These are phyloP conservation scores for Zosterops japonicus DNA, from an alignment of 2,113 vertebrate genomes.

Conservation along the genomic window DNA sequence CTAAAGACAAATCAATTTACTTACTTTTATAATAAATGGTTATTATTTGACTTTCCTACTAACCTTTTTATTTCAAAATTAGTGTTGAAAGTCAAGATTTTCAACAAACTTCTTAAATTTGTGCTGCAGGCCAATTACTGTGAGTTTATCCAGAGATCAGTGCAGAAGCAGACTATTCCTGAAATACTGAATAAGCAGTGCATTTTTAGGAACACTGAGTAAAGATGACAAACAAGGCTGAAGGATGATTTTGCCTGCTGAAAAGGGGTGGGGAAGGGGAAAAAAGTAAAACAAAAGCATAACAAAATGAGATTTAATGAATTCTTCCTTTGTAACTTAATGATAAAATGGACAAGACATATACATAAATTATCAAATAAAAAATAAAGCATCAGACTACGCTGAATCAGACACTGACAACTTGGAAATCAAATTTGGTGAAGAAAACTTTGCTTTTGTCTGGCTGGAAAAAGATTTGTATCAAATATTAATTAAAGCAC, in stretches of 20 bases:
- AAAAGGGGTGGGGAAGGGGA: not conserved
- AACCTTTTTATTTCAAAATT: not conserved
- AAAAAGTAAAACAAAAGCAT: not conserved
- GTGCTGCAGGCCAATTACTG: not conserved
- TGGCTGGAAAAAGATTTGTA: not conserved
- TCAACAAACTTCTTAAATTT: not conserved
- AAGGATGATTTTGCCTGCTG: not conserved
- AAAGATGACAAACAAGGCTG: not conserved
- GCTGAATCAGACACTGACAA: not conserved
- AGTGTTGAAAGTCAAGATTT: not conserved
- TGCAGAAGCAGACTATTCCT: not conserved
- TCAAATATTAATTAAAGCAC: not conserved
- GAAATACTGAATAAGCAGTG: not conserved
- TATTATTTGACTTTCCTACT: not conserved
- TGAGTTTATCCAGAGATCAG: not conserved
- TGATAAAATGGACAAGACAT: not conserved
- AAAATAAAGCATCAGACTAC: not conserved
- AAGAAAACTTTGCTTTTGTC: not conserved
- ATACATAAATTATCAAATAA: not conserved
- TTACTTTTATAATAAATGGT: not conserved
- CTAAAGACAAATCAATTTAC: not conserved
- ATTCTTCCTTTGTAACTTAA: not conserved
- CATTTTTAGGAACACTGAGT: not conserved
- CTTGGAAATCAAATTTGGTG: not conserved
- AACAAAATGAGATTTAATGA: not conserved